phyloP scores from a whole-genome alignment of 2,888 invertebrate species.

The Agonopterix arenella region DNA sequence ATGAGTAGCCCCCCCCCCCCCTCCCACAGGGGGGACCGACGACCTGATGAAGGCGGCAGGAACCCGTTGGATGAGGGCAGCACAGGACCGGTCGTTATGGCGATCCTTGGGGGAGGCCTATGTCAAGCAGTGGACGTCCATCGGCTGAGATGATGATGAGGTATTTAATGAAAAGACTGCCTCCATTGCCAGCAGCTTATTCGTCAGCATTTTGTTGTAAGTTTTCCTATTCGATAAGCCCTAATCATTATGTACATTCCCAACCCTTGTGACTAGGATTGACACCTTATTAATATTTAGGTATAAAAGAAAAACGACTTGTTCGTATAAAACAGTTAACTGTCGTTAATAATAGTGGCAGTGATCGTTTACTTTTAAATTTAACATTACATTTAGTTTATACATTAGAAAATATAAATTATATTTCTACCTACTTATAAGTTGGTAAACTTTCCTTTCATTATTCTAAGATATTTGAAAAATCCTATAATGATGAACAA shows the following conservation, averaged over 20 bases:
- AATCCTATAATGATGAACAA: not conserved
- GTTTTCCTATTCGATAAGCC: too few species aligned
- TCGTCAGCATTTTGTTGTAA: too few species aligned
- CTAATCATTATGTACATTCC: constrained; percentile 27
- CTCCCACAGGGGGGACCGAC: too few species aligned
- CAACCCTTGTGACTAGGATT: constrained; percentile 75
- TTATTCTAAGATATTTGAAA: not conserved
- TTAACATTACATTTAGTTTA: not conserved
- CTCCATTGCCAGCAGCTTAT: too few species aligned
- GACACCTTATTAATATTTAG: constrained; percentile 42
- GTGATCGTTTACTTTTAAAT: constrained; percentile 40
- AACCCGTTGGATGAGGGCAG: too few species aligned
- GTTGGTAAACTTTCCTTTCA: constrained; percentile 2
- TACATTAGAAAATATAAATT: constrained; percentile 5
- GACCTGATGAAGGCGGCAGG: too few species aligned
- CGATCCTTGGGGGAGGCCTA: too few species aligned
- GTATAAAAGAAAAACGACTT: constrained; percentile 24
- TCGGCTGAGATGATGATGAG: too few species aligned
- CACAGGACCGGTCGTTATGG: too few species aligned
- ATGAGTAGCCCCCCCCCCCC: too few species aligned
- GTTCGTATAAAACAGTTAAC: constrained; percentile 28
- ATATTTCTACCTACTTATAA: not conserved
- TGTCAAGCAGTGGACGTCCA: too few species aligned
- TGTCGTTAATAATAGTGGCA: constrained; percentile 52
- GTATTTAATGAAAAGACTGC: too few species aligned